Conservation (phyloP, 2,888 invertebrate genomes). For the Mesodorylaimus sp. region DNA sequence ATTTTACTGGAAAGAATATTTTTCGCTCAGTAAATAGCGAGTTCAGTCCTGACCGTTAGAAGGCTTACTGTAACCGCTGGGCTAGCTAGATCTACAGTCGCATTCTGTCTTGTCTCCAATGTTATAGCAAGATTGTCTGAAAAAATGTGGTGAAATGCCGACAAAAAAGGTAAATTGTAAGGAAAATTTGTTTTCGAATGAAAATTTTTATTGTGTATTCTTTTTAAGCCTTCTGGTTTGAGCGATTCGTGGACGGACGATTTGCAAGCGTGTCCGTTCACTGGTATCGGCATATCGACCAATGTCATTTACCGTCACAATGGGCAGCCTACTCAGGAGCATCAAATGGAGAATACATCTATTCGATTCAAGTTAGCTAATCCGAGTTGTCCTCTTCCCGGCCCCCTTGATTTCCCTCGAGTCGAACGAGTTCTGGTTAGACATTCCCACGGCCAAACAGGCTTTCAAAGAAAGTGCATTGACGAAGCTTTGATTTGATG, state of each 20-base stretch:
- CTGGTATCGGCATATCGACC: slow-evolving; percentile 59
- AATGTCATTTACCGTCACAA: slow-evolving; percentile 54
- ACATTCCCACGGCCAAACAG: too few species aligned
- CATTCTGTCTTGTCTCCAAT: too few species aligned
- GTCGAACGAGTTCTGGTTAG: too few species aligned
- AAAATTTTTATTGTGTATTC: not conserved
- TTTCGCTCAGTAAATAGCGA: too few species aligned
- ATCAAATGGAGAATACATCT: slow-evolving; percentile 54
- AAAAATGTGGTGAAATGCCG: not conserved
- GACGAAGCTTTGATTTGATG: too few species aligned
- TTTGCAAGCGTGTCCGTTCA: slow-evolving; percentile 60
- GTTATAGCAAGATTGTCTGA: too few species aligned
- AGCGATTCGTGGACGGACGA: slow-evolving; percentile 57
- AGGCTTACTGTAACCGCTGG: too few species aligned
- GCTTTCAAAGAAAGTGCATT: too few species aligned
- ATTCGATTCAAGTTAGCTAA: slow-evolving; percentile 49
- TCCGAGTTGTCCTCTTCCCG: not conserved
- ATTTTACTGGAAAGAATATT: too few species aligned
- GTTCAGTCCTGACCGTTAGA: too few species aligned
- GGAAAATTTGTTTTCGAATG: not conserved
- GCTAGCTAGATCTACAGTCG: too few species aligned
- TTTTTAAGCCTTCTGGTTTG: not conserved
- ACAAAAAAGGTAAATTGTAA: not conserved
- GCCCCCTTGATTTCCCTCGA: too few species aligned
- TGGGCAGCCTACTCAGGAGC: slow-evolving; percentile 49